Conservation (phyloP, 2,797 vertebrate species). For the Caiman crocodilus region DNA sequence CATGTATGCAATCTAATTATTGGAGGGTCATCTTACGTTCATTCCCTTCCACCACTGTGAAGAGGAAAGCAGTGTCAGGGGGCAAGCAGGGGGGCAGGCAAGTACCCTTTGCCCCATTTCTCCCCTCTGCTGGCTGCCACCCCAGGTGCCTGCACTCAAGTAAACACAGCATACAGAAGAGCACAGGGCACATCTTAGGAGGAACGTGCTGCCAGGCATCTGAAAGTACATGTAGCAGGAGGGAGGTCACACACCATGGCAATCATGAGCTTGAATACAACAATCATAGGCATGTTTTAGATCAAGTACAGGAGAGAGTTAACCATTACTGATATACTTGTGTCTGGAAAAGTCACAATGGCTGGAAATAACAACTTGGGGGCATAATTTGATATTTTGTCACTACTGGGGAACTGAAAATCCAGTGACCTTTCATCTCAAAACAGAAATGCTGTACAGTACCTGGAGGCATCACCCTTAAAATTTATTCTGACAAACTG, state of each 20-base stretch:
- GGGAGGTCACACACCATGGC: background rate
- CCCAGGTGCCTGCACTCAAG: too few species aligned
- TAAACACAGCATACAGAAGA: background rate
- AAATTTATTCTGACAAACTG: constrained; percentile 38
- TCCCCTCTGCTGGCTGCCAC: too few species aligned
- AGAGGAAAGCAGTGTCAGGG: too few species aligned
- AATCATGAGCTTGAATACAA: background rate
- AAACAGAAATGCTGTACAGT: constrained; percentile 43
- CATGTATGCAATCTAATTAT: too few species aligned
- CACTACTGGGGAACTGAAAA: constrained; percentile 62
- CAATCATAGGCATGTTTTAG: background rate
- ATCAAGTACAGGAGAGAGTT: constrained; percentile 22
- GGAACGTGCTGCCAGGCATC: background rate
- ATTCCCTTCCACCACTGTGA: too few species aligned
- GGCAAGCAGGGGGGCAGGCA: too few species aligned
- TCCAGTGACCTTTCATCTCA: constrained; percentile 66
- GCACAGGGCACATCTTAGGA: fast-evolving
- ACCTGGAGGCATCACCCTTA: constrained; percentile 55
- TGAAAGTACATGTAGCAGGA: background rate
- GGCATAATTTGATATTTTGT: constrained; percentile 61
- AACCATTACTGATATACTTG: constrained; percentile 62
- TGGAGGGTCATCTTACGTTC: too few species aligned
- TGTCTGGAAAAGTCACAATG: constrained; percentile 47
- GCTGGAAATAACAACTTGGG: constrained; percentile 60
- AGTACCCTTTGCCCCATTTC: too few species aligned